These are phyloP conservation scores for Metalampra italica DNA, from an alignment of 2,888 invertebrate species.

Conservation along the genomic window DNA sequence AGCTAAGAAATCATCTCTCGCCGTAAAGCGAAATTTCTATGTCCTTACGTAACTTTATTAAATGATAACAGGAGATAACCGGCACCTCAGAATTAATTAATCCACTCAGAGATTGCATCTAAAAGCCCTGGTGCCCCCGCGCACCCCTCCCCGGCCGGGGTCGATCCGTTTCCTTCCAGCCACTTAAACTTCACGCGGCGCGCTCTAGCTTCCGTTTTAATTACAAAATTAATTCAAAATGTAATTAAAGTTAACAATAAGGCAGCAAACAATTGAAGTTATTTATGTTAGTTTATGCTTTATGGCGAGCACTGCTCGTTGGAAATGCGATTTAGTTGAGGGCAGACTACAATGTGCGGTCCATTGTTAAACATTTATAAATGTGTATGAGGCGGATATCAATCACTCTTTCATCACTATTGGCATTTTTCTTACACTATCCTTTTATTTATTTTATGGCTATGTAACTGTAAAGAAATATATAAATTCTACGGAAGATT, in stretches of 20 bases:
- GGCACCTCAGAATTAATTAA: constrained; percentile 79
- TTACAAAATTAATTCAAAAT: constrained; percentile 81
- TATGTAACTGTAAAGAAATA: too few species aligned
- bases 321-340: constrained; percentile 51
- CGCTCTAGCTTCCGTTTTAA: constrained; percentile 80
- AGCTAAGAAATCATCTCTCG: constrained; percentile 30
- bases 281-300: constrained; percentile 79
- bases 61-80: constrained; percentile 77
- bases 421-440: too few species aligned
- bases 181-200: constrained; percentile 79
- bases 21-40: constrained; percentile 52
- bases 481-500: too few species aligned
- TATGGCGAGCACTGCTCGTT: constrained; percentile 55
- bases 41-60: constrained; percentile 72
- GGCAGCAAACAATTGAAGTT: constrained; percentile 80
- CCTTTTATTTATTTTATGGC: too few species aligned
- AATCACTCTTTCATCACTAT: too few species aligned
- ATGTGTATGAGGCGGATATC: too few species aligned
- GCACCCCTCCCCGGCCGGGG: constrained; percentile 44
- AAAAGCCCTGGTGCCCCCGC: constrained; percentile 54
- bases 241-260: constrained; percentile 81
- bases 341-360: neutral
- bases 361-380: too few species aligned
- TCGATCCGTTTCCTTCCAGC: constrained; percentile 77
- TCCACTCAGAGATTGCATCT: constrained; percentile 79